These are phyloP conservation scores for Platycheirus rosarum DNA, from an alignment of 2,888 invertebrate species.

Conservation along the genomic window DNA sequence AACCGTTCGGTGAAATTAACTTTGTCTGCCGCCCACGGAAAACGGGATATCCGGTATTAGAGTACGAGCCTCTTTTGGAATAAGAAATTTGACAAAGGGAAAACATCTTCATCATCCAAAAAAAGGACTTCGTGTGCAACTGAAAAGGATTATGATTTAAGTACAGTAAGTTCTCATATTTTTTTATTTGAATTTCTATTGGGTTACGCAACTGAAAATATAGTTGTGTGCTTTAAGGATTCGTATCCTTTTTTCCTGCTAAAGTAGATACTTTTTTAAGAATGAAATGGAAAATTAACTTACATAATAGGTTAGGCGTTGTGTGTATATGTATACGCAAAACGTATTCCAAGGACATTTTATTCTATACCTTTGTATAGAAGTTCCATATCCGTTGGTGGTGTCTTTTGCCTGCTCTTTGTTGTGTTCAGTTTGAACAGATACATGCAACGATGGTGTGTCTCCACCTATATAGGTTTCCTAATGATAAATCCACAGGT, in stretches of 20 bases:
- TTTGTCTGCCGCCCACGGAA: conserved; percentile 25
- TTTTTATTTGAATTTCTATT: conserved; percentile 25
- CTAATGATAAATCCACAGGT: conserved; percentile 65
- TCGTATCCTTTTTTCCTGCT: conserved; percentile 32
- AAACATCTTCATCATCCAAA: conserved; percentile 20
- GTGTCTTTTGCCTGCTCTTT: conserved; percentile 35
- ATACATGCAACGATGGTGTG: conserved; percentile 28
- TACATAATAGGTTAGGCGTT: conserved; percentile 70
- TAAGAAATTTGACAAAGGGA: conserved; percentile 1
- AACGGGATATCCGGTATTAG: conserved; percentile 5
- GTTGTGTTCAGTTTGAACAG: conserved; percentile 29
- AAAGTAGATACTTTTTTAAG: conserved; percentile 3
- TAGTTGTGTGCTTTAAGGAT: conserved; percentile 28
- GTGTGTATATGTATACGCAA: conserved; percentile 62
- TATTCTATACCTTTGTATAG: background rate
- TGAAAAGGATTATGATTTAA: conserved; percentile 71
- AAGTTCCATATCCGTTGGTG: conserved; percentile 30
- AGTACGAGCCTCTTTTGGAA: conserved; percentile 23
- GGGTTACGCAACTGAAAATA: conserved; percentile 56
- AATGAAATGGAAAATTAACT: conserved; percentile 58
- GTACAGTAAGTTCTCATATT: conserved; percentile 63
- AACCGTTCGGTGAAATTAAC: conserved; percentile 11
- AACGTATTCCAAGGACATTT: conserved; percentile 66
- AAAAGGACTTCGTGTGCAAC: conserved; percentile 42
- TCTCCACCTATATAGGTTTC: background rate